phyloP scores from a whole-genome alignment of 2,797 vertebrate genomes.

The Lacerta viridis region DNA sequence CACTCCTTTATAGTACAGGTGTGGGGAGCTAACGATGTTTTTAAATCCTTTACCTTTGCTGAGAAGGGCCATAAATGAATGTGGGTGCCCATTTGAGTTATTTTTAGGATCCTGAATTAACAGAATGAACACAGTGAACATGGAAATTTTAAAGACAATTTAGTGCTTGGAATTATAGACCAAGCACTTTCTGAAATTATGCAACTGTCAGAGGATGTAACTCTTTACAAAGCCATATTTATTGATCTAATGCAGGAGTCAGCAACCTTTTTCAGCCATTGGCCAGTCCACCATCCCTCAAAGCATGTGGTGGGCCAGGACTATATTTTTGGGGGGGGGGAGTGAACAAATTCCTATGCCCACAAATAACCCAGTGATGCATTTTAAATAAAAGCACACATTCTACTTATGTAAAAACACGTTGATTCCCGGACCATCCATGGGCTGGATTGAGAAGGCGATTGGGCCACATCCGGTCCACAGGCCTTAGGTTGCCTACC shows the following conservation, averaged over 20 bases:
- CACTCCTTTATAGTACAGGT: not conserved
- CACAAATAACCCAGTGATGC: no score
- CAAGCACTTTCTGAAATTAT: not conserved
- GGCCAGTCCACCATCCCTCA: no score
- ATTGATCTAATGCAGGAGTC: not conserved
- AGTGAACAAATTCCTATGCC: no score
- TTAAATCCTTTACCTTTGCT: conserved; percentile 15
- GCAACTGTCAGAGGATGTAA: not conserved
- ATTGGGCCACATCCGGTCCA: no score
- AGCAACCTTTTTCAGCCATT: no score
- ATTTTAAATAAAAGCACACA: no score
- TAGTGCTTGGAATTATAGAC: not conserved
- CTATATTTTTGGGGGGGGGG: no score
- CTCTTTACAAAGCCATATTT: conserved; percentile 4
- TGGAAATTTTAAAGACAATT: not conserved
- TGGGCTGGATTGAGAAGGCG: no score
- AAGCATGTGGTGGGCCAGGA: no score
- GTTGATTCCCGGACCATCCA: no score
- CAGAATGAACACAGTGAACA: not conserved
- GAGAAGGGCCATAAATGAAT: not conserved
- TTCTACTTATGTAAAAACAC: no score
- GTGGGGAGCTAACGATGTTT: not conserved
- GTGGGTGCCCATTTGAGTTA: not conserved
- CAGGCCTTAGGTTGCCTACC: no score
- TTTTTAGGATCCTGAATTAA: not conserved